Evolutionary conservation across 1,140 invertebrate genomes (phyloP), one percentile per base, ranked within the genome.

Genomic region (Drosophila pandora): DNA sequence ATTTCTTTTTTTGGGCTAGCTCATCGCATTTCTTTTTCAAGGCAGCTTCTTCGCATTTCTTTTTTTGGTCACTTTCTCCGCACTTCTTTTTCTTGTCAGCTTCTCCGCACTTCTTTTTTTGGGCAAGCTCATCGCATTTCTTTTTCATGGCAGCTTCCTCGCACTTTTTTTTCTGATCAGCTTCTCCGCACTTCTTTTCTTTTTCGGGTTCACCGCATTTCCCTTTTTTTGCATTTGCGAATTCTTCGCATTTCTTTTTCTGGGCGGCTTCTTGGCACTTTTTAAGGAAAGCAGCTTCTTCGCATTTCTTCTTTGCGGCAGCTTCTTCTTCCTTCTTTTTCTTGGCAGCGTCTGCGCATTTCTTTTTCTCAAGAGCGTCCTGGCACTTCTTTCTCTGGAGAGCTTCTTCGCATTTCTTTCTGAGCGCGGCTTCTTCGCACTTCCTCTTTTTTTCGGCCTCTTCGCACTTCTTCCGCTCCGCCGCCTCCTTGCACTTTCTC

Each of bases 71-170:
- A 5, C 13, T 21, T 12, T 37, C 41, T 7, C 47, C 58, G 5
- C 58, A 34, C 53, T 68, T 41, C 41, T 54, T 41, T 41, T 41
- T 13, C 9, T 34, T 9, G 7, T 7, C 23, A 5, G 25, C 32
- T 12, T 37, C 41, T 7, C 47, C 58, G 5, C 58, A 34, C 53
- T 68, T 41, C 41, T 54, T 39, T 21, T 60, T 52, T 2, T 37
- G 34, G 2, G 34, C 34, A 12, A 37, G 12, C 10, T 37, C 10
- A 6, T 30, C 8, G 4, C 47, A 37, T 30, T 22, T 41, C 3
- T 28, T 57, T 13, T 43, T 43, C 1, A 22, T 7, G 2, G 53
- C 53, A 5, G 34, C 53, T 13, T 43, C 34, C 4, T 25, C n/a
- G 2, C 37, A 55, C 12, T 55, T 55, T 1, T 55, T 41, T 3